phyloP scores from a whole-genome alignment of 2,797 vertebrate genomes.

The Hemibagrus guttatus region DNA sequence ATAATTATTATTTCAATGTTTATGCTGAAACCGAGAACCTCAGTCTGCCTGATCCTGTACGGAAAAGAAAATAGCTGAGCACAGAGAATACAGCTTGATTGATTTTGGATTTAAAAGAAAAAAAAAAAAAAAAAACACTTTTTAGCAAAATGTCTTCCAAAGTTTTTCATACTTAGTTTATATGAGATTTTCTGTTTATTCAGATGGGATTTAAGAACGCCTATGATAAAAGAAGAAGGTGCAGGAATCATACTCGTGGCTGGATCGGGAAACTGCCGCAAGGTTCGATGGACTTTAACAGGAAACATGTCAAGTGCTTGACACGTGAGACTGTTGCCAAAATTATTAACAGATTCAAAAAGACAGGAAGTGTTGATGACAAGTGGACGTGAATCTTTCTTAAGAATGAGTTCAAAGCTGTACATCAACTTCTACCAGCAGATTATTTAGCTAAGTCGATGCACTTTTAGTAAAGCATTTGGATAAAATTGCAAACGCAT shows the following conservation, averaged over 20 bases:
- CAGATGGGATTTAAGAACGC: no score
- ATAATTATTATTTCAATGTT: background rate
- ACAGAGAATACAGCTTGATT: background rate
- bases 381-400: background rate
- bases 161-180: no score
- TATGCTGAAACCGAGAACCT: background rate
- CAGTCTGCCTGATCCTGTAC: background rate
- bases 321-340: no score
- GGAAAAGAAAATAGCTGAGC: slow-evolving; percentile 21
- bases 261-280: no score
- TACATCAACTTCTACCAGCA: background rate
- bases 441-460: background rate
- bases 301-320: no score
- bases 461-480: background rate
- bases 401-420: background rate
- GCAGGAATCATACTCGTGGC: no score
- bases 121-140: background rate
- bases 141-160: no score
- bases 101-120: background rate
- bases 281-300: no score
- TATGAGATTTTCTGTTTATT: no score
- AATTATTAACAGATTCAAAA: no score
- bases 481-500: background rate
- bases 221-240: no score
- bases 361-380: no score